phyloP scores from a whole-genome alignment of 2,113 vertebrate species.

The Larimichthys polyactis region DNA sequence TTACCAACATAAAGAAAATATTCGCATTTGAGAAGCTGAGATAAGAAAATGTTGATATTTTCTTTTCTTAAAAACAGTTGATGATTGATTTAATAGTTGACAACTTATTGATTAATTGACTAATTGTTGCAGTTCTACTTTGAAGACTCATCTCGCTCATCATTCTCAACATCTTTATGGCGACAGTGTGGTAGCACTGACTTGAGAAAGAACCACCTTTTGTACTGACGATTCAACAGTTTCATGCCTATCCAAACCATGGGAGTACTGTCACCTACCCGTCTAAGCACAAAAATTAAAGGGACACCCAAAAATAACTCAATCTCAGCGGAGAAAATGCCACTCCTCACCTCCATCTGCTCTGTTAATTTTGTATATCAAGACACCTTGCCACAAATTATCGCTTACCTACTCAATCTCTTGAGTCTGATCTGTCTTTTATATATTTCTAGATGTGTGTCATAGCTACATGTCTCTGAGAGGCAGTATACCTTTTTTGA shows the following conservation, averaged over 20 bases:
- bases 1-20: too few species aligned
- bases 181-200: too few species aligned
- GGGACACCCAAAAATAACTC: slow-evolving; percentile 16
- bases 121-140: neutral
- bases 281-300: neutral
- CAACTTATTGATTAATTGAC: too few species aligned
- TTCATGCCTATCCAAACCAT: neutral
- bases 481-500: neutral
- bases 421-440: neutral
- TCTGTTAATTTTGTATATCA: slow-evolving; percentile 6
- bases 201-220: too few species aligned
- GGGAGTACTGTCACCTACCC: neutral
- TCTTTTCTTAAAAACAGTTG: too few species aligned
- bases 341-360: slow-evolving; percentile 8
- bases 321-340: slow-evolving; percentile 4
- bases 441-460: neutral
- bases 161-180: neutral
- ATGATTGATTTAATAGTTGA: too few species aligned
- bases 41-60: too few species aligned
- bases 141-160: too few species aligned
- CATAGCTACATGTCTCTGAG: neutral
- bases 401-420: neutral
- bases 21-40: too few species aligned
- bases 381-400: neutral
- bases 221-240: neutral